phyloP scores from a whole-genome alignment of 2,797 vertebrate genomes.

The Urophycis tenuis region DNA sequence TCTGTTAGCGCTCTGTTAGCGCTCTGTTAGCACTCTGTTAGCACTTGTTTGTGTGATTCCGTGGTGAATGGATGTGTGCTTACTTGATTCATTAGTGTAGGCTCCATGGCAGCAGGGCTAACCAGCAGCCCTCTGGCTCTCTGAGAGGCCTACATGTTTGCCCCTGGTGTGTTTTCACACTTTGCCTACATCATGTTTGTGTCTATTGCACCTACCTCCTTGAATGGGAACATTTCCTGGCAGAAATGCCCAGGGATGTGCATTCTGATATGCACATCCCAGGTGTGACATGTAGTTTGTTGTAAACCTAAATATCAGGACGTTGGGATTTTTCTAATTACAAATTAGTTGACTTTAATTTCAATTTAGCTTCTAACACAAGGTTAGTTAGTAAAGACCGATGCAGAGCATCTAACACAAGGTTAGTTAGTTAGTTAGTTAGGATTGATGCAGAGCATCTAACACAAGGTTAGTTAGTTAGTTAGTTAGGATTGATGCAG shows the following conservation, averaged over 20 bases:
- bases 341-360: neutral
- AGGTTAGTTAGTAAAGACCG: too few relatives aligned
- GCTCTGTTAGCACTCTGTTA: too few relatives aligned
- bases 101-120: neutral
- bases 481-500: too few relatives aligned
- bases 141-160: neutral
- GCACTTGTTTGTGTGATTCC: constrained; percentile 14
- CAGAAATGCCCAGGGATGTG: neutral
- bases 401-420: too few relatives aligned
- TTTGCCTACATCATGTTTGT: neutral
- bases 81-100: neutral
- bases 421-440: too few relatives aligned
- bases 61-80: constrained; percentile 9
- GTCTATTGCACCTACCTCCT: neutral
- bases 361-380: neutral
- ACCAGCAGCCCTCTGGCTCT: neutral
- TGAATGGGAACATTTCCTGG: neutral
- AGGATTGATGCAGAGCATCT: too few relatives aligned
- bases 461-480: too few relatives aligned
- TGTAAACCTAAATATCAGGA: neutral
- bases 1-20: too few relatives aligned
- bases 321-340: neutral
- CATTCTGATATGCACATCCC: too few relatives aligned
- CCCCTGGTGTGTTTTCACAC: neutral
- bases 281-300: too few relatives aligned